phyloP scores from a whole-genome alignment of 2,113 vertebrate species.

The Tichodroma muraria region DNA sequence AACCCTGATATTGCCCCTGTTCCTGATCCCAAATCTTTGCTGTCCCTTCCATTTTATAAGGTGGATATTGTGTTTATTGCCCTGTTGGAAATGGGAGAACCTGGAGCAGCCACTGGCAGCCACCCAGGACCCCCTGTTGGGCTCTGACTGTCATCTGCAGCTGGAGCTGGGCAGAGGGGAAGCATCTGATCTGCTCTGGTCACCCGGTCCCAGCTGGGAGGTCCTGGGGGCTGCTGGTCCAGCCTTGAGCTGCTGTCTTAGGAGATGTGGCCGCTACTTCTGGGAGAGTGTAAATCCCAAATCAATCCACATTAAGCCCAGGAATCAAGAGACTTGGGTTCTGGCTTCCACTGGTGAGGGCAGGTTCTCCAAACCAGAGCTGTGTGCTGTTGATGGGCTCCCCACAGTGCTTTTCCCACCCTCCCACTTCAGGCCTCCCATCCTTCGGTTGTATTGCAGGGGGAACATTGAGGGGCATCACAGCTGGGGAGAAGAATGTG shows the following conservation, averaged over 20 bases:
- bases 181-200: neutral
- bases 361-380: neutral
- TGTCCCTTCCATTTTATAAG: neutral
- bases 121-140: accelerated
- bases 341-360: neutral
- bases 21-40: neutral
- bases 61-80: neutral
- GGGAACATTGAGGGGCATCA: neutral
- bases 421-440: neutral
- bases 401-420: neutral
- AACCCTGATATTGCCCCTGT: too few relatives aligned
- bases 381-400: neutral
- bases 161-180: neutral
- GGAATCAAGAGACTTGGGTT: neutral
- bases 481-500: neutral
- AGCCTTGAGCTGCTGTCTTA: neutral
- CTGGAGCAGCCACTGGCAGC: neutral
- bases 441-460: neutral
- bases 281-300: neutral
- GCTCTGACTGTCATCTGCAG: neutral
- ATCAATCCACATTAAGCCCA: neutral
- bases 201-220: neutral
- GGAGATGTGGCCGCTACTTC: neutral
- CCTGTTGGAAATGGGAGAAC: neutral
- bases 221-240: neutral